A percentile compares a stretch with the other conserved stretches of the same genome.
Conservation (phyloP, 2,888 invertebrate genomes). For the Melipona beecheii region DNA sequence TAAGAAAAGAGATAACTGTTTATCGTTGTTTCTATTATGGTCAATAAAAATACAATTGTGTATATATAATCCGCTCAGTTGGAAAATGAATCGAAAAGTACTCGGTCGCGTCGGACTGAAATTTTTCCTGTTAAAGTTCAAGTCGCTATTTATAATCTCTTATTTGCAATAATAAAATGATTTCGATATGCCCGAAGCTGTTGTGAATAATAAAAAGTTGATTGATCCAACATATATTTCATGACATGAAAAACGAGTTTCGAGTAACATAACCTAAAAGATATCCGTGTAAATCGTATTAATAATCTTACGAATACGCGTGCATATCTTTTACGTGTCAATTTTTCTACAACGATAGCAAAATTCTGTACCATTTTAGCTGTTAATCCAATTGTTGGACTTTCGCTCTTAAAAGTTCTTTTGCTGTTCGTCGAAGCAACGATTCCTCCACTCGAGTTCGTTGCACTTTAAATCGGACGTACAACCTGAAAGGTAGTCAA, state of each 20-base stretch:
- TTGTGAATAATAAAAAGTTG: neutral
- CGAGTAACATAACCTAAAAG: neutral
- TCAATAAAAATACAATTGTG: neutral
- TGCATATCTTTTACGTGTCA: neutral
- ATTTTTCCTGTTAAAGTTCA: no score
- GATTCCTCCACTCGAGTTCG: slow-evolving; percentile 67
- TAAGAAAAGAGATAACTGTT: neutral
- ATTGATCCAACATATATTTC: neutral
- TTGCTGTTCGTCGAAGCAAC: no score
- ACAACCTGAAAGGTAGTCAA: slow-evolving; percentile 29
- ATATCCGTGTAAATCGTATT: neutral
- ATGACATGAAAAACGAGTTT: neutral
- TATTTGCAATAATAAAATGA: no score
- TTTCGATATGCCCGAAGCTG: no score
- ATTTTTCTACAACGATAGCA: slow-evolving; percentile 7
- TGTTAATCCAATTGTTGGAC: no score
- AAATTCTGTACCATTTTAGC: neutral
- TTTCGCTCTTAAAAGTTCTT: no score
- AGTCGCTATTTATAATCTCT: no score
- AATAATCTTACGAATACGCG: neutral
- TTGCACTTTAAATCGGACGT: slow-evolving; percentile 70
- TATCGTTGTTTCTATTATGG: neutral
- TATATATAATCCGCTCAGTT: neutral
- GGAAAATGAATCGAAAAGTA: neutral
- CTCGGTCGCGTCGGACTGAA: neutral